Conservation (phyloP, 2,797 vertebrate species). For the Garrulus glandarius region DNA sequence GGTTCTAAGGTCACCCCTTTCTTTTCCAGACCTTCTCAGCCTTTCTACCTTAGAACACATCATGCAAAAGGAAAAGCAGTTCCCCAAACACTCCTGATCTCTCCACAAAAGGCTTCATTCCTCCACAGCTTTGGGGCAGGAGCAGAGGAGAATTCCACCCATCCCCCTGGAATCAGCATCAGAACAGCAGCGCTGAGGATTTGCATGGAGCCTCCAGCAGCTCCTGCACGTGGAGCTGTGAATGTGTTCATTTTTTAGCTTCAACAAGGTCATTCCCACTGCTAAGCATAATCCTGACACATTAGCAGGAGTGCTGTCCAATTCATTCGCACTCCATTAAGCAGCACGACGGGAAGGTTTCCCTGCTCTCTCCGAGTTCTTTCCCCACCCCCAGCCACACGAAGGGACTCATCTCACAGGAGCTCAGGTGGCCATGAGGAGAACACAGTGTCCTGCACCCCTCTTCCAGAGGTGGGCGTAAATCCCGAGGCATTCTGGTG, state of each 20-base stretch:
- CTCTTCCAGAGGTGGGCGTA: background rate
- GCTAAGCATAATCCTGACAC: background rate
- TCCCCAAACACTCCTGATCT: fast-evolving
- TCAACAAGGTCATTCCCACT: constrained; percentile 49
- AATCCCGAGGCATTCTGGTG: background rate
- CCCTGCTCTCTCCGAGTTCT: background rate
- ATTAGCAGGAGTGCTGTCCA: constrained; percentile 29
- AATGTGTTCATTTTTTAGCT: constrained; percentile 31
- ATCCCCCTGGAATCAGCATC: fast-evolving
- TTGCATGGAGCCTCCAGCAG: background rate
- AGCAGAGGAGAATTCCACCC: background rate
- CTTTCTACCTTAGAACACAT: background rate
- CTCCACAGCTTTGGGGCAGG: background rate
- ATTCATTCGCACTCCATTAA: constrained; percentile 47
- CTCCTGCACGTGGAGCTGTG: background rate
- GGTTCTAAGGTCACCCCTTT: fast-evolving
- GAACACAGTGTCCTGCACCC: background rate
- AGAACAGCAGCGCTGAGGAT: background rate
- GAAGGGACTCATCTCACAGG: background rate
- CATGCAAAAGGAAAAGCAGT: background rate
- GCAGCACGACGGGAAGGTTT: background rate
- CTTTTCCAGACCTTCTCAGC: background rate
- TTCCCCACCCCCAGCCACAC: background rate
- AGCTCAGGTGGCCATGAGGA: background rate
- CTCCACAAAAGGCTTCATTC: background rate